Evolutionary conservation across 2,797 vertebrate genomes (phyloP).

Genomic region (Synaphobranchus kaupii): DNA sequence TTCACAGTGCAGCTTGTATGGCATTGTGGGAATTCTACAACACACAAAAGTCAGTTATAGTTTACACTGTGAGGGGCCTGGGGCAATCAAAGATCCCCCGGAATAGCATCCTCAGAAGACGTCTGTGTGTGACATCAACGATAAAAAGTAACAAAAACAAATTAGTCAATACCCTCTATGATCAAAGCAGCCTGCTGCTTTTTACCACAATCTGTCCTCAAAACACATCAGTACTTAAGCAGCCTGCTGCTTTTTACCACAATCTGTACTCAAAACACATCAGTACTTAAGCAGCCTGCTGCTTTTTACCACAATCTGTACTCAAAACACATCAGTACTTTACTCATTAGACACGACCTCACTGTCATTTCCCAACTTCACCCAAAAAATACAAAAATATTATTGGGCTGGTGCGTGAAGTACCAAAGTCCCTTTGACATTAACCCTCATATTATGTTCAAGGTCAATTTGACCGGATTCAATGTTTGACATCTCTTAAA

Average conservation of each 20-base stretch:
- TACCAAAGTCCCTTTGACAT: not conserved
- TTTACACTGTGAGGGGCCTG: not conserved
- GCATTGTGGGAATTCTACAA: not conserved
- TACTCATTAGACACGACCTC: not conserved
- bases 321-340: not conserved
- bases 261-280: no score
- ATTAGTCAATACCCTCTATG: constrained; percentile 51
- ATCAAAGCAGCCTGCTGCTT: constrained; percentile 50
- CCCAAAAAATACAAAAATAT: not conserved
- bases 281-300: no score
- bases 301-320: no score
- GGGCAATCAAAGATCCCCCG: constrained; percentile 50
- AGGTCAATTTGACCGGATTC: no score
- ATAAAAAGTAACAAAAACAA: constrained; percentile 50
- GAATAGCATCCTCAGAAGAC: constrained; percentile 50
- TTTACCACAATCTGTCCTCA: constrained; percentile 19
- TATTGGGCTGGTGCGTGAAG: not conserved
- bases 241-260: no score
- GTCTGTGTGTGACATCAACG: constrained; percentile 51
- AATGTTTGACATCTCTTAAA: no score
- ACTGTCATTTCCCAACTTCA: not conserved
- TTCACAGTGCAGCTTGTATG: not conserved
- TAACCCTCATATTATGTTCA: no score
- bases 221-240: no score
- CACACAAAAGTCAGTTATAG: not conserved